Base-by-base conservation (phyloP, 2,888 invertebrate species). In the Ptycholaimellus sp. region DNA sequence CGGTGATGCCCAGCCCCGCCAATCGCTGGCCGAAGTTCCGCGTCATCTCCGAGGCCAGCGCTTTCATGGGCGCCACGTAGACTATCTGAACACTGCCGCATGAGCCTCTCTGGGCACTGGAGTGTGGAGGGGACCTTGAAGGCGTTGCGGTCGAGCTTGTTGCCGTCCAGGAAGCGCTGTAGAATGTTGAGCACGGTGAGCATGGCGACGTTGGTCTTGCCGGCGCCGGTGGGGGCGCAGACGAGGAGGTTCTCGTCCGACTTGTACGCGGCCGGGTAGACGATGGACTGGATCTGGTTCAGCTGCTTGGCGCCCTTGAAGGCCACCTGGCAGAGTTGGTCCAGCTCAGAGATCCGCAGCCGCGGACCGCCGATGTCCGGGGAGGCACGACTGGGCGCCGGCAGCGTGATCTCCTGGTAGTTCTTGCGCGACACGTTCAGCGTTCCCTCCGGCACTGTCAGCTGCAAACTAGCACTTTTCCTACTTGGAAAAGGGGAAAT, bases 11-110 rank as follows among this genome's bases (percentile, higher is more conserved):
- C 1, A 77, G 62, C 0, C 73, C 68, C 28, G 69, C 67, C 1
- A 99, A 66, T 35, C 80, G 71, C 49, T 73, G 74, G 3, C 75
- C 72, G 60, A 96, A 96, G 59, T 79, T 93, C 0, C 72, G 70
- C 0, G 90, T 83, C 87, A 99, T 96, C 68, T 99, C 96, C 1
- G 90, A 75, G 0, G 96, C 96, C 29, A 99, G 62, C 0, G 96
- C 96, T 65, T 96, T 99, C 96, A 96, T 99, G 2, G 96, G 96
- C 1, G 93, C 93, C 47, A 99, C 79, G 61, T 99, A 96, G 35
- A 99, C 77, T 49, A 96, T 83, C 74, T 80, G 56, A 17, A 62
- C 46, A n/a, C 13, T n/a, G n/a, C n/a, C n/a, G n/a, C n/a, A n/a
- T n/a, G n/a, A n/a, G n/a, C n/a, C 27, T 25, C 7, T 25, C 25